Conservation (phyloP, 2,888 invertebrate species). For the Acronicta aceris region DNA sequence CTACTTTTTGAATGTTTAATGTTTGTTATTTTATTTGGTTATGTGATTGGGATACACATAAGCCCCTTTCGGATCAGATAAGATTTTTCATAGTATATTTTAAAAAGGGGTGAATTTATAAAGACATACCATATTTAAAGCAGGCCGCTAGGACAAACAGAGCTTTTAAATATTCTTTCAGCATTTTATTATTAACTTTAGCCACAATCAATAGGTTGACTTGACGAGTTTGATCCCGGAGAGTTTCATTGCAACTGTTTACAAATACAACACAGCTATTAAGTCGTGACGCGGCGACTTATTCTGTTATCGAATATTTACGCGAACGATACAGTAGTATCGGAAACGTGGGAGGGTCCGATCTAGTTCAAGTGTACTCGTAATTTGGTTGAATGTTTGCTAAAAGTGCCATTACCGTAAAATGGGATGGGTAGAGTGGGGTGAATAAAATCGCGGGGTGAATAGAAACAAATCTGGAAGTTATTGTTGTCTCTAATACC, state of each 20-base stretch:
- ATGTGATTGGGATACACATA: too few relatives aligned
- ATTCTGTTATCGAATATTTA: slow-evolving; percentile 44
- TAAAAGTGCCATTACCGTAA: too few relatives aligned
- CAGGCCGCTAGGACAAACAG: slow-evolving; percentile 30
- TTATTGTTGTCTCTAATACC: too few relatives aligned
- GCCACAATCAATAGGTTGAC: neutral
- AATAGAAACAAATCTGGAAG: too few relatives aligned
- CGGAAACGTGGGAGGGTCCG: neutral
- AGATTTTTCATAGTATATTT: too few relatives aligned
- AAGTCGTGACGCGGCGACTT: slow-evolving; percentile 29
- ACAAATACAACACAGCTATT: slow-evolving; percentile 43
- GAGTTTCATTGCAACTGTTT: slow-evolving; percentile 57
- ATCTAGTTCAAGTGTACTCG: too few relatives aligned
- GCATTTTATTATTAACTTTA: slow-evolving; percentile 32
- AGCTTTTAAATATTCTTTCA: slow-evolving; percentile 20
- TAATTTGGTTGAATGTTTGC: too few relatives aligned
- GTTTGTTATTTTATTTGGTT: too few relatives aligned
- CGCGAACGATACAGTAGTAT: slow-evolving; percentile 12
- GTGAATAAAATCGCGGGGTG: too few relatives aligned
- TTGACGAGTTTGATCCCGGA: slow-evolving; percentile 48
- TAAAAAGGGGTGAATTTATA: neutral
- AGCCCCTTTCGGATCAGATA: too few relatives aligned
- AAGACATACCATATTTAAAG: slow-evolving; percentile 43
- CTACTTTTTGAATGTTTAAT: too few relatives aligned
- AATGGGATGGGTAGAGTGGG: too few relatives aligned